phyloP scores from a whole-genome alignment of 2,113 vertebrate genomes.

The Odontophorus gujanensis region DNA sequence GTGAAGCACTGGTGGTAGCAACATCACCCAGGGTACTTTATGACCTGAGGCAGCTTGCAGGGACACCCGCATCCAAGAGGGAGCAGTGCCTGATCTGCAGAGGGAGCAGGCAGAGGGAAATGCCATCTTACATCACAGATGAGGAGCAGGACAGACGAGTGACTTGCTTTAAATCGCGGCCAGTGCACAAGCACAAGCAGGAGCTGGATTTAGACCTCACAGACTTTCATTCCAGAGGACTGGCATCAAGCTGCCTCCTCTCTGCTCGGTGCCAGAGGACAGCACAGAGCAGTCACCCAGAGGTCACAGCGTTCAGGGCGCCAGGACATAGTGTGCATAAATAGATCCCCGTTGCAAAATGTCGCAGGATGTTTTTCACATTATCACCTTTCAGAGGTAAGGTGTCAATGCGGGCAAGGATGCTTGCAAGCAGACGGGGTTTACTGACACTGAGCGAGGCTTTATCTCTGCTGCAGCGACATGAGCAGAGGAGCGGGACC shows the following conservation, averaged over 20 bases:
- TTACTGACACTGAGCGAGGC: rapidly evolving
- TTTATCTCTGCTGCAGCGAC: background rate
- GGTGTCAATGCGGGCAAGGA: background rate
- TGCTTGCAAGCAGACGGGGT: background rate
- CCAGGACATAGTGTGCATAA: background rate
- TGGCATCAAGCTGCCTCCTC: background rate
- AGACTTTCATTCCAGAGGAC: background rate
- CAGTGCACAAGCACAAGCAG: background rate
- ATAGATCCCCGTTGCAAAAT: background rate
- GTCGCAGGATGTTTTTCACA: background rate
- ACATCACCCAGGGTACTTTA: background rate
- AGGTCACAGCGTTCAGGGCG: background rate
- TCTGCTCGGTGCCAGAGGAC: background rate
- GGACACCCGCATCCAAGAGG: background rate
- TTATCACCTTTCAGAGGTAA: slow-evolving; percentile 15
- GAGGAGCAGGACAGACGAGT: background rate
- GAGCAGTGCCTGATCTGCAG: background rate
- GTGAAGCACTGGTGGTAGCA: background rate
- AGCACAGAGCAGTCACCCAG: background rate
- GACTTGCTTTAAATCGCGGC: slow-evolving; percentile 11
- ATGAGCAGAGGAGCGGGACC: background rate
- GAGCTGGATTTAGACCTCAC: background rate
- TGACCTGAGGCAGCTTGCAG: background rate
- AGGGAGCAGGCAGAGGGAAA: background rate
- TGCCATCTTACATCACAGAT: background rate